Conservation (phyloP, 2,888 invertebrate species). For the Chymomyza procnemis region DNA sequence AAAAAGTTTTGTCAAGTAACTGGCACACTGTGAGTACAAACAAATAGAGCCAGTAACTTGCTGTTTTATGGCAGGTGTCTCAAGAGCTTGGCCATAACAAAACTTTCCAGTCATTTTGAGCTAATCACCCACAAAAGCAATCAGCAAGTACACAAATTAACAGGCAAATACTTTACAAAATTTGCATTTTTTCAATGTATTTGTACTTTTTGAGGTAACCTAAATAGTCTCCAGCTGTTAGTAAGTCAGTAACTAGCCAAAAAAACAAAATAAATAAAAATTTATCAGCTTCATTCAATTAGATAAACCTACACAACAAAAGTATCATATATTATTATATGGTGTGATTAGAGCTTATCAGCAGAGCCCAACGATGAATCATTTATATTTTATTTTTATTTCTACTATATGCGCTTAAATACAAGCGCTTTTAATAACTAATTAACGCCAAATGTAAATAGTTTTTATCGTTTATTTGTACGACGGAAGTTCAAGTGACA, state of each 20-base stretch:
- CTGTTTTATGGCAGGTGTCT: neutral
- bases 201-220: neutral
- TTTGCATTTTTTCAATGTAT: neutral
- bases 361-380: neutral
- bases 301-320: neutral
- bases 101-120: neutral
- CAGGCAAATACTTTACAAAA: neutral
- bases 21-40: neutral
- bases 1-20: neutral
- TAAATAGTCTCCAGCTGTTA: neutral
- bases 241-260: neutral
- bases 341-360: neutral
- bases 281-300: neutral
- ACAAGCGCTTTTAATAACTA: constrained; percentile 50
- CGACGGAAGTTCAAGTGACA: constrained; percentile 11
- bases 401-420: constrained; percentile 24
- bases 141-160: neutral
- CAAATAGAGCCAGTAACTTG: neutral
- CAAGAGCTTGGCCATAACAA: neutral
- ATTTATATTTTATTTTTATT: neutral
- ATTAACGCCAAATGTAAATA: constrained; percentile 53
- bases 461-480: constrained; percentile 17
- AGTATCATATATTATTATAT: neutral
- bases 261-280: no score
- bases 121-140: neutral